phyloP scores from a whole-genome alignment of 2,888 invertebrate species.

The Oasisia sp. region DNA sequence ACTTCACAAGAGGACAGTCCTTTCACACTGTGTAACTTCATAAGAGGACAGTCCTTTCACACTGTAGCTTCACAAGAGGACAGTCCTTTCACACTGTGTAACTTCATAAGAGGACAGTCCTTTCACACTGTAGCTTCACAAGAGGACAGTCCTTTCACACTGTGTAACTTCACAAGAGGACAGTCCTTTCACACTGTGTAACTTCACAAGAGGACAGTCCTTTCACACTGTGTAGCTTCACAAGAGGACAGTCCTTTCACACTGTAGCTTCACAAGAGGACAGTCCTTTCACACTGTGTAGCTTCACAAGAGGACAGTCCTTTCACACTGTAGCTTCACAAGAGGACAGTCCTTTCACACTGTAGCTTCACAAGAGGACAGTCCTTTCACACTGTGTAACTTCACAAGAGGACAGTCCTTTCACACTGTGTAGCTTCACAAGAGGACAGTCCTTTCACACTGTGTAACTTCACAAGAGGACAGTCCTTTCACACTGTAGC shows the following conservation, averaged over 20 bases:
- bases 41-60: neutral
- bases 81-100: slow-evolving; percentile 70
- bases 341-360: slow-evolving; percentile 67
- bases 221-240: slow-evolving; percentile 70
- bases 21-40: slow-evolving; percentile 70
- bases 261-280: neutral
- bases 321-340: neutral
- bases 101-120: neutral
- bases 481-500: neutral
- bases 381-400: slow-evolving; percentile 70
- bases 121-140: neutral
- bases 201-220: no score
- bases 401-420: neutral
- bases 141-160: slow-evolving; percentile 67
- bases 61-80: neutral
- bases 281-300: slow-evolving; percentile 70
- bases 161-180: slow-evolving; percentile 57
- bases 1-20: no score
- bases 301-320: neutral
- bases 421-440: neutral
- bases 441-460: slow-evolving; percentile 67
- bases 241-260: neutral
- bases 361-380: slow-evolving; percentile 52
- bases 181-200: neutral
- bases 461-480: slow-evolving; percentile 57